Conservation (phyloP, 2,888 invertebrate genomes). For the Hypolimnas misippus region DNA sequence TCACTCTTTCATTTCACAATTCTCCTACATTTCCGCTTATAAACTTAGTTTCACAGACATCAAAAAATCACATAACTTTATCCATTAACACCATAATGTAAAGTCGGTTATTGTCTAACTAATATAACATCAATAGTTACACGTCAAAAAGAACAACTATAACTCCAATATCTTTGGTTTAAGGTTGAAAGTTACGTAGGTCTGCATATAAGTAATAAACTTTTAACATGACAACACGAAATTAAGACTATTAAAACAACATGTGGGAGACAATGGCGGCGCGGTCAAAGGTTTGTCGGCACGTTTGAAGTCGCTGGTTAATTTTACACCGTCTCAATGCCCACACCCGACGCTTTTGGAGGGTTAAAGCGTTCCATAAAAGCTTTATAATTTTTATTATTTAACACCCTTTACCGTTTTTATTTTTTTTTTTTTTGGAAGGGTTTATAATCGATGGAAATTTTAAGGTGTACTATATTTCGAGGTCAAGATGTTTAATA, state of each 20-base stretch:
- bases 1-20: slow-evolving; percentile 3
- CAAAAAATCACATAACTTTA: not conserved
- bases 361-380: slow-evolving; percentile 16
- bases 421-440: not conserved
- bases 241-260: slow-evolving; percentile 77
- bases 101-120: slow-evolving; percentile 5
- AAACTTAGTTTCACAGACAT: not conserved
- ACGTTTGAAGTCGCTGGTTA: slow-evolving; percentile 70
- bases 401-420: not conserved
- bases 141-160: not conserved
- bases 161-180: not conserved
- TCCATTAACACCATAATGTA: not conserved
- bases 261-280: slow-evolving; percentile 77
- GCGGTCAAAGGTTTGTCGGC: slow-evolving; percentile 66
- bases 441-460: not conserved
- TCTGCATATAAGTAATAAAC: slow-evolving; percentile 61
- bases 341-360: slow-evolving; percentile 42
- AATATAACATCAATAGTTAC: not conserved
- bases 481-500: not conserved
- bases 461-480: not conserved
- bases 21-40: not conserved
- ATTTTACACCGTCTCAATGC: slow-evolving; percentile 64
- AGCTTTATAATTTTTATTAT: not conserved
- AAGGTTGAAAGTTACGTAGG: slow-evolving; percentile 4
- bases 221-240: slow-evolving; percentile 79